These are phyloP conservation scores for Limnothrissa miodon DNA, from an alignment of 2,113 vertebrate species.

Conservation along the genomic window DNA sequence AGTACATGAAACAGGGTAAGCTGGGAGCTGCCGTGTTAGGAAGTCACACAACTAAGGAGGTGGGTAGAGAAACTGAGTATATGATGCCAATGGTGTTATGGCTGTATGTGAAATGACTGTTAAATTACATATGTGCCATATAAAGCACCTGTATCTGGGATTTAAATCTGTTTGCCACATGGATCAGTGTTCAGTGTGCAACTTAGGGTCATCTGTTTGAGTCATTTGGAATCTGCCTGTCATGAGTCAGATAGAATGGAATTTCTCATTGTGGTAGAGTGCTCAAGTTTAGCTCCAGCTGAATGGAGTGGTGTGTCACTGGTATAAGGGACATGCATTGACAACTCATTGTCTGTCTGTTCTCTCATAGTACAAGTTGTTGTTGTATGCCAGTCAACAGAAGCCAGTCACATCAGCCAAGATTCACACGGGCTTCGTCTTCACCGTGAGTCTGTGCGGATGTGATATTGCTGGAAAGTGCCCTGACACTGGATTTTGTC, in stretches of 20 bases:
- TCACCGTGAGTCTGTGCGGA: constrained; percentile 77
- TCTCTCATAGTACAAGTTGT: constrained; percentile 83
- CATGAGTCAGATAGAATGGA: background rate
- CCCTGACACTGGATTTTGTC: background rate
- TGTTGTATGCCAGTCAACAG: constrained; percentile 92
- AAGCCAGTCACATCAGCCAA: constrained; percentile 82
- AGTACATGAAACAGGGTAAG: constrained; percentile 93
- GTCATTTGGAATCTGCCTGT: background rate
- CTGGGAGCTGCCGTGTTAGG: constrained; percentile 92
- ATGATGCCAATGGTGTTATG: background rate
- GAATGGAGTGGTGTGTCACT: constrained; percentile 8
- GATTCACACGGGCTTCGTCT: constrained; percentile 82
- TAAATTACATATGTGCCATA: background rate
- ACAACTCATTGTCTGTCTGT: constrained; percentile 9
- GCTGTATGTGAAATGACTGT: background rate
- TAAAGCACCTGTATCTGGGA: background rate
- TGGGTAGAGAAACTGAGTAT: constrained; percentile 48
- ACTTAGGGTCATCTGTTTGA: too few relatives aligned
- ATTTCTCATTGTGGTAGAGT: background rate
- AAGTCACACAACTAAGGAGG: constrained; percentile 83
- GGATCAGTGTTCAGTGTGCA: background rate
- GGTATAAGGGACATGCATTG: background rate
- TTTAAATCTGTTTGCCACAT: background rate
- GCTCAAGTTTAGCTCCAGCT: background rate
- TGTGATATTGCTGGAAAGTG: background rate